These are phyloP conservation scores for Chrysina gloriosa DNA, from an alignment of 2,888 invertebrate species.

Conservation along the genomic window DNA sequence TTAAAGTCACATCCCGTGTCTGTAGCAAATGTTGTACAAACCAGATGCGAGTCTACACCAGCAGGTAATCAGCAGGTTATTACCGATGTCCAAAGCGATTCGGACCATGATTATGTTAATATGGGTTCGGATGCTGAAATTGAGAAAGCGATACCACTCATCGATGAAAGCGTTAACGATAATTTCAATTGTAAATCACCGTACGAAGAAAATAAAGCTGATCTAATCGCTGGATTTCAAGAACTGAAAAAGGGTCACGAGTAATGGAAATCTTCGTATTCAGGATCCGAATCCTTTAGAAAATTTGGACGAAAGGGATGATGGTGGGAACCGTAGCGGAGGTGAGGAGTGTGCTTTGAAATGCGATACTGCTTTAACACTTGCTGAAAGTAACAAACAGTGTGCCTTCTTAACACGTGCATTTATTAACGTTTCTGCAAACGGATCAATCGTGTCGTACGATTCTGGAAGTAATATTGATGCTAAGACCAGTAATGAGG, in stretches of 20 bases:
- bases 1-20: constrained; percentile 54
- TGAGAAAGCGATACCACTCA: constrained; percentile 45
- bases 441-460: constrained; percentile 36
- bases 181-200: constrained; percentile 48
- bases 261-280: constrained; percentile 6
- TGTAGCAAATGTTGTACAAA: constrained; percentile 59
- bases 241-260: constrained; percentile 54
- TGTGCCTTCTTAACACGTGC: constrained; percentile 46
- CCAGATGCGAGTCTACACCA: constrained; percentile 49
- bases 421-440: constrained; percentile 41
- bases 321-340: constrained; percentile 44
- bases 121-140: constrained; percentile 54
- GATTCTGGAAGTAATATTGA: constrained; percentile 39
- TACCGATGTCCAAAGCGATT: constrained; percentile 51
- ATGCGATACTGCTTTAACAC: constrained; percentile 41
- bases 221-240: constrained; percentile 60
- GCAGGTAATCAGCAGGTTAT: constrained; percentile 45
- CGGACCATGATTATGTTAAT: constrained; percentile 62
- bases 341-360: constrained; percentile 61
- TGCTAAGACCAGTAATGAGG: background rate
- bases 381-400: constrained; percentile 40
- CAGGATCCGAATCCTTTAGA: background rate
- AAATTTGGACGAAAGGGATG: constrained; percentile 38
- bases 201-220: constrained; percentile 59
- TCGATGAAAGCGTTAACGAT: constrained; percentile 33